Base-by-base conservation (phyloP, 35 echinoderm and acorn worm genomes). In the Lytechinus pictus region DNA sequence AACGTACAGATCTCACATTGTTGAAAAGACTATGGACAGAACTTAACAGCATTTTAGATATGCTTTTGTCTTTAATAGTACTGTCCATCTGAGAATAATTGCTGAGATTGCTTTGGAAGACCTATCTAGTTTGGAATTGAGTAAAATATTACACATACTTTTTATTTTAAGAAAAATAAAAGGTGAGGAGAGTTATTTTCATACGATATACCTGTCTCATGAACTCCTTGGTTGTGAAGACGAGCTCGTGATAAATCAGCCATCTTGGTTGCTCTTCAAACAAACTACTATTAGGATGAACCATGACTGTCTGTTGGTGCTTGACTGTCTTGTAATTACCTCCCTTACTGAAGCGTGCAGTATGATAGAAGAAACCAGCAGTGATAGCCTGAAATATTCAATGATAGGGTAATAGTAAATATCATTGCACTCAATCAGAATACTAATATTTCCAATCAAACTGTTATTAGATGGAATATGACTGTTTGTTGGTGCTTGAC, bases 201-300 rank as follows among this genome's bases (percentile, higher is more conserved):
- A 79, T n/a, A 60, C 0, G 66, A 1, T 60, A 89, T 94, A 99
- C 98, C 97, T 99, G 98, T 95, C 98, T 79, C 98, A 99, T 99
- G 71, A 96, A 99, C 94, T 99, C 97, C 91, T 97, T 99, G 88
- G 98, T 99, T 10, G 98, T 99, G 86, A 99, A 99, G 58, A 99
- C 98, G 57, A 99, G 94, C 29, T 99, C 98, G 86, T 97, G 97
- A 61, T 99, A 97, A 53, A 99, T 99, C 51, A 99, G 53, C 98
- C 98, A 97, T 28, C 97, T 92, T n/a, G 97, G 98, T 61, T 99
- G 97, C 86, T 97, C 97, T 89, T 99, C 98, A 96, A 99, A 99
- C 54, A 99, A 87, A 56, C 98, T 97, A 57, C 97, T 97, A 72
- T 97, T 99, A 58, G 97, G 98, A 60, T 99, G 98, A 4, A 99